phyloP scores from a whole-genome alignment of 2,113 vertebrate genomes.

The Catagonus wagneri region DNA sequence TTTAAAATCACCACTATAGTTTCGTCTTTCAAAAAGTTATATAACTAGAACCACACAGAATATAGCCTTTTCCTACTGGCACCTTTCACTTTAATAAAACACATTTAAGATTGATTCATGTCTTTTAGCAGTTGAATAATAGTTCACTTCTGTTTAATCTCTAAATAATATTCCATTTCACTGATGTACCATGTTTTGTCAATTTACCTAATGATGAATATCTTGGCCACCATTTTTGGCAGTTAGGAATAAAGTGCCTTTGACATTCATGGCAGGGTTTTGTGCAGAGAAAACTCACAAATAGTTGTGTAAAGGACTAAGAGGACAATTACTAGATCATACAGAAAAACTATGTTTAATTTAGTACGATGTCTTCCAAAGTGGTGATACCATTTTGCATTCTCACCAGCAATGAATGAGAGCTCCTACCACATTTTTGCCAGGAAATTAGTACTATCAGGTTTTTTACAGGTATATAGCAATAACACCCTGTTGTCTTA shows the following conservation, averaged over 20 bases:
- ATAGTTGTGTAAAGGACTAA: background rate
- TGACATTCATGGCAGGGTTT: background rate
- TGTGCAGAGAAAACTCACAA: background rate
- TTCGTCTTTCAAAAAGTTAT: background rate
- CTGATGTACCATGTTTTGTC: background rate
- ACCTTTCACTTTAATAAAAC: constrained; percentile 15
- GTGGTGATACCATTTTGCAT: background rate
- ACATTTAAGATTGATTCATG: background rate
- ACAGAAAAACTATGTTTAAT: constrained; percentile 9
- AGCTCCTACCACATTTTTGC: background rate
- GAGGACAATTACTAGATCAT: background rate
- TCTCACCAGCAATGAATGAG: background rate
- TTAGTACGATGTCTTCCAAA: background rate
- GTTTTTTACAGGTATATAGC: background rate
- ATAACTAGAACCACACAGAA: background rate
- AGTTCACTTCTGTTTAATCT: background rate
- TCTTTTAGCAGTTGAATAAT: background rate
- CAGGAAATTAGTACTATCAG: background rate
- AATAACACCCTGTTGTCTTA: background rate
- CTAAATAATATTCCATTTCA: background rate
- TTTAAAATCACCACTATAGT: background rate
- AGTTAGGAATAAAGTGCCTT: background rate
- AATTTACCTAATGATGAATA: background rate
- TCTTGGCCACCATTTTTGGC: background rate
- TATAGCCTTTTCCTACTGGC: background rate